Evolutionary conservation across 2,113 vertebrate genomes (phyloP).

Genomic region (Ptilonorhynchus violaceus): DNA sequence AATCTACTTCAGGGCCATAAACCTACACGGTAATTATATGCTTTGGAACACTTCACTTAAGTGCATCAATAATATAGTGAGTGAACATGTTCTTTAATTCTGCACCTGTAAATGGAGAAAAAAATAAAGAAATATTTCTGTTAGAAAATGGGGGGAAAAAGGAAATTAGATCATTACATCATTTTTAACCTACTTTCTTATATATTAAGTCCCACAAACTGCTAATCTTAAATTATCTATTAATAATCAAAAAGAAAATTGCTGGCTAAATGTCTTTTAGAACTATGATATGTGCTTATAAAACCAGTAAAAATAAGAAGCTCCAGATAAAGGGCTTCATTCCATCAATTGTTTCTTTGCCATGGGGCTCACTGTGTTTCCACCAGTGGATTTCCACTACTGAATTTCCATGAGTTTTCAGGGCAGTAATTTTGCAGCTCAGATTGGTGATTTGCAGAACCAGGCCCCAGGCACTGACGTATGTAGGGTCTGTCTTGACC

Average conservation of each 20-base stretch:
- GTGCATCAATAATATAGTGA: slow-evolving; percentile 93
- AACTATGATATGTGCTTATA: background rate
- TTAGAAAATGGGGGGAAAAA: slow-evolving; percentile 33
- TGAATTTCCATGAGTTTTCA: background rate
- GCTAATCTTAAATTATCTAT: slow-evolving; percentile 33
- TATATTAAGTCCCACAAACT: background rate
- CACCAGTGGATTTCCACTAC: background rate
- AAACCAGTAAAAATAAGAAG: background rate
- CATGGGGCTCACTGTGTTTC: background rate
- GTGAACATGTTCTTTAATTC: slow-evolving; percentile 86
- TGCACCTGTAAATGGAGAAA: slow-evolving; percentile 82
- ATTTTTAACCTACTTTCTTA: slow-evolving; percentile 63
- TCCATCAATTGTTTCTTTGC: background rate
- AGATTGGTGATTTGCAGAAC: background rate
- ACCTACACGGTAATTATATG: slow-evolving; percentile 91
- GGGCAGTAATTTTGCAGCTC: background rate
- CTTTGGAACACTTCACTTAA: slow-evolving; percentile 93
- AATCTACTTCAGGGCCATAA: slow-evolving; percentile 90
- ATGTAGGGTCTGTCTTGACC: background rate
- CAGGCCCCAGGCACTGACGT: background rate
- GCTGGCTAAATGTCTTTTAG: background rate
- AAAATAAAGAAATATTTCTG: slow-evolving; percentile 74
- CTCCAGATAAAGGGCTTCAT: background rate
- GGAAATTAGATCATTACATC: slow-evolving; percentile 58
- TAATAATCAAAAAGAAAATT: slow-evolving; percentile 33